Percentiles rank a stretch among this genome's conserved stretches.
phyloP scores from a whole-genome alignment of 2,797 vertebrate genomes.

The Cirrhinus mrigala region DNA sequence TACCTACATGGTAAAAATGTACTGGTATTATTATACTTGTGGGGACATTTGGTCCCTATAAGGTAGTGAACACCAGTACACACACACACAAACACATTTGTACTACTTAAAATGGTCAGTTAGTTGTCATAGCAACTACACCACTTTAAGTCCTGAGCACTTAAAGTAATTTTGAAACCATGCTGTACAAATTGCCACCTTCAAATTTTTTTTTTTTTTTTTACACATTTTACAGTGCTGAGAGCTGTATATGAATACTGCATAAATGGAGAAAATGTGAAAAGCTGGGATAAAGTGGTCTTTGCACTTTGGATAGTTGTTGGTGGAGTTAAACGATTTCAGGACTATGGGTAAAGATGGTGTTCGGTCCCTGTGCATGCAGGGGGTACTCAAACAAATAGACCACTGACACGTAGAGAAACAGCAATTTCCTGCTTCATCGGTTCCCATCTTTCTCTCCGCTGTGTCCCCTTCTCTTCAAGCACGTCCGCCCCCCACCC shows the following conservation, averaged over 20 bases:
- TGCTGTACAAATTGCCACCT: not conserved
- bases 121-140: not conserved
- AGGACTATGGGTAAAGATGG: not conserved
- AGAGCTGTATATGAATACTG: not conserved
- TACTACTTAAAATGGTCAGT: not conserved
- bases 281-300: not conserved
- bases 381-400: conserved; percentile 44
- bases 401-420: conserved; percentile 43
- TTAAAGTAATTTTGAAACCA: not conserved
- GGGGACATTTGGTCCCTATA: too few species aligned
- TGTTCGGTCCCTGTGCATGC: conserved; percentile 12
- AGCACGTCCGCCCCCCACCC: conserved; percentile 19
- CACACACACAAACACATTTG: too few species aligned
- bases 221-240: not conserved
- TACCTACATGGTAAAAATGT: too few species aligned
- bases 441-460: conserved; percentile 49
- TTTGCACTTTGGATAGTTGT: not conserved
- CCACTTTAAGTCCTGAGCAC: not conserved
- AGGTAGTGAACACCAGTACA: too few species aligned
- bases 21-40: too few species aligned
- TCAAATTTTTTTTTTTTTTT: not conserved
- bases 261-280: not conserved
- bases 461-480: conserved; percentile 33
- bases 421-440: conserved; percentile 64
- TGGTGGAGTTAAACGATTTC: not conserved